A percentile compares a stretch with the other conserved stretches of the same genome.
phyloP scores from a whole-genome alignment of 2,113 vertebrate species.

The Callospermophilus lateralis region DNA sequence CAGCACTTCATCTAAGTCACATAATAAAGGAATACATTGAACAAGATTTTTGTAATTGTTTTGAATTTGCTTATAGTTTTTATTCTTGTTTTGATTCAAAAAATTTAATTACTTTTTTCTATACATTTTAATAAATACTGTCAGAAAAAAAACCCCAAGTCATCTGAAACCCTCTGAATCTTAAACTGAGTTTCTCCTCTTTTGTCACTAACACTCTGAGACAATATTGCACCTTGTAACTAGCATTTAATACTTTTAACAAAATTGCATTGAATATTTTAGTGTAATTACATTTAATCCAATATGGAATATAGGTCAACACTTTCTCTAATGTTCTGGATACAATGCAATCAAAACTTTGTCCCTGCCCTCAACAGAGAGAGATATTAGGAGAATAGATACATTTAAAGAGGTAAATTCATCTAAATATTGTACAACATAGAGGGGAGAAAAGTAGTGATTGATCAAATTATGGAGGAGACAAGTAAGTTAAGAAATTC shows the following conservation, averaged over 20 bases:
- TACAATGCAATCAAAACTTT: neutral
- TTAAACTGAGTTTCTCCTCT: neutral
- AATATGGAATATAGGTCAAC: neutral
- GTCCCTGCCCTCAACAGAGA: neutral
- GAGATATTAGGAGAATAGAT: neutral
- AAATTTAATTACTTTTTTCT: neutral
- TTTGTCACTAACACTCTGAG: neutral
- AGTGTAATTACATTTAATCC: neutral
- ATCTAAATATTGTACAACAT: neutral
- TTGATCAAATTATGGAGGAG: neutral
- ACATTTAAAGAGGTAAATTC: neutral
- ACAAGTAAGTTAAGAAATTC: neutral
- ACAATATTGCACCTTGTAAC: neutral
- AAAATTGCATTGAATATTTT: neutral
- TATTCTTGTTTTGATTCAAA: neutral
- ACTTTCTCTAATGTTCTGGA: neutral
- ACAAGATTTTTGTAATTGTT: neutral
- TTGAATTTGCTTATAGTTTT: constrained; percentile 8
- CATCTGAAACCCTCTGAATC: neutral
- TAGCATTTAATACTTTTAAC: constrained; percentile 23
- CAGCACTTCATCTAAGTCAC: neutral
- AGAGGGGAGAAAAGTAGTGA: neutral
- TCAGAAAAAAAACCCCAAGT: neutral
- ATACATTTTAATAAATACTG: neutral
- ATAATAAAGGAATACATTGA: neutral